A percentile compares a stretch with the other conserved stretches of the same genome.
Conservation (phyloP, 2,797 vertebrate species). For the Stomatorhinus walkeri region DNA sequence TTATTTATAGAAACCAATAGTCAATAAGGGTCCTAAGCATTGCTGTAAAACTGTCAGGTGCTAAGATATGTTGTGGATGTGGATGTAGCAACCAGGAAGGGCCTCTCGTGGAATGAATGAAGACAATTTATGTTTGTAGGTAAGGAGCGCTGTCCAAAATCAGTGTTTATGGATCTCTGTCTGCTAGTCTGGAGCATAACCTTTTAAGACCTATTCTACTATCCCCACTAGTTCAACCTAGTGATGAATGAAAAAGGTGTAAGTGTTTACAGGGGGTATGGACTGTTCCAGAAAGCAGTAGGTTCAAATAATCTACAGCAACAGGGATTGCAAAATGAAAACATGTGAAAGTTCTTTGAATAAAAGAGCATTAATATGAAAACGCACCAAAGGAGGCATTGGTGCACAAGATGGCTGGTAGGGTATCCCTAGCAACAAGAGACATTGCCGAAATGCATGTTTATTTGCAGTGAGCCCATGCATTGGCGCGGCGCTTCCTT, state of each 20-base stretch:
- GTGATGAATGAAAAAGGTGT: background rate
- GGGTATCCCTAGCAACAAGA: background rate
- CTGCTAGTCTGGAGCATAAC: background rate
- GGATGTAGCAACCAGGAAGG: background rate
- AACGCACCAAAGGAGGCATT: background rate
- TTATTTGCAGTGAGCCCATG: background rate
- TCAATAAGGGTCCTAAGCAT: background rate
- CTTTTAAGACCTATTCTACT: background rate
- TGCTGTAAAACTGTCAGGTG: background rate
- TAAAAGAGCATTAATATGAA: background rate
- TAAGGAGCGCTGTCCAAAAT: background rate
- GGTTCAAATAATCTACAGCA: background rate
- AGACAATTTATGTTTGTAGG: background rate
- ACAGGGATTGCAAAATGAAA: background rate
- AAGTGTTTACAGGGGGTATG: background rate
- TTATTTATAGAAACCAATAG: background rate
- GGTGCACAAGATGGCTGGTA: background rate
- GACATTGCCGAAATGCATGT: background rate
- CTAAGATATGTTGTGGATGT: background rate
- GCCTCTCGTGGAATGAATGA: background rate
- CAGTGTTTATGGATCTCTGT: background rate
- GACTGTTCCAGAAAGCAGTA: background rate
- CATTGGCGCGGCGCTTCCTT: background rate
- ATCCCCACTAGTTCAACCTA: background rate
- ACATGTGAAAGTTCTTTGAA: background rate